A percentile compares a stretch with the other conserved stretches of the same genome.
Conservation (phyloP, 2,113 vertebrate species). For the Datnioides undecimradiatus region DNA sequence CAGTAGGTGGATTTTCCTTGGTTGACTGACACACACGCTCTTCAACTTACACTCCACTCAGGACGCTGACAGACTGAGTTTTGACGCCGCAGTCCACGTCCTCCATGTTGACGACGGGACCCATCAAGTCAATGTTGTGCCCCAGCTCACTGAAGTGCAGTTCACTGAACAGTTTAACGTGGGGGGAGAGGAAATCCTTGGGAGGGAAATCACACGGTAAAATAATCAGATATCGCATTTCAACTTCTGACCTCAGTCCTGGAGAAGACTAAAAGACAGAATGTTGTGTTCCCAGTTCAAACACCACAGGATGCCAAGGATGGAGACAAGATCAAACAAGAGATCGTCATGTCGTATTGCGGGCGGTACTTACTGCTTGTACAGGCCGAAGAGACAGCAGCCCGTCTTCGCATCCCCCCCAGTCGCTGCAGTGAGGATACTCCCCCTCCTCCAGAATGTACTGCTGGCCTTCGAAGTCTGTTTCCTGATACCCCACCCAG, state of each 20-base stretch:
- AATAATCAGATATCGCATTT: not conserved
- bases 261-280: not conserved
- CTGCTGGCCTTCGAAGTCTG: slow-evolving; percentile 92
- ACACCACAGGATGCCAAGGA: not conserved
- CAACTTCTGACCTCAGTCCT: not conserved
- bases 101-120: slow-evolving; percentile 89
- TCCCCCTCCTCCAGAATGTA: slow-evolving; percentile 96
- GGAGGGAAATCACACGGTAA: not conserved
- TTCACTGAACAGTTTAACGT: slow-evolving; percentile 91
- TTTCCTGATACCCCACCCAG: slow-evolving; percentile 94
- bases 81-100: slow-evolving; percentile 87
- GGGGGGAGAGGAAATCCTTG: slow-evolving; percentile 90
- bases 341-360: not conserved
- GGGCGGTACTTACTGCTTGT: slow-evolving; percentile 85
- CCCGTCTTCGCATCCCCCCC: slow-evolving; percentile 87
- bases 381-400: slow-evolving; percentile 90
- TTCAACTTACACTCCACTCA: slow-evolving; percentile 92
- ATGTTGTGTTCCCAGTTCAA: not conserved
- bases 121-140: slow-evolving; percentile 87
- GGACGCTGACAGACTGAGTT: slow-evolving; percentile 90
- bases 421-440: slow-evolving; percentile 90
- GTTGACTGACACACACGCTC: not conserved
- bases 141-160: slow-evolving; percentile 86
- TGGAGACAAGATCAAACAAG: not conserved
- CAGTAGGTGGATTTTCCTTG: not conserved